Evolutionary conservation across 2,888 invertebrate species (phyloP), one percentile per base, ranked within the genome.

Genomic region (Malacosoma neustria): DNA sequence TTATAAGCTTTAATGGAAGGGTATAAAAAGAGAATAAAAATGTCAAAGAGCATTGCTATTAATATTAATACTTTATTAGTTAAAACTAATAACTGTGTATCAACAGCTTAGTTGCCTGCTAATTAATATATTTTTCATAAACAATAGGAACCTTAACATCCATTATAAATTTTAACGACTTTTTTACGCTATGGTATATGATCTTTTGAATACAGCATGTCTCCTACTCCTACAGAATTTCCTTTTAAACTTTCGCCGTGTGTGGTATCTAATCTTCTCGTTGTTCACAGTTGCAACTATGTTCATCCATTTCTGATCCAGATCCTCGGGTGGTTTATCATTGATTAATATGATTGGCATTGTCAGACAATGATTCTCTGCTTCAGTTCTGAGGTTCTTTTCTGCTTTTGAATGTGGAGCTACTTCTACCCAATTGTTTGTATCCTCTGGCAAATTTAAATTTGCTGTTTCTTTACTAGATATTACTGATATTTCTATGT

Each of bases 341-440:
- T 85, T 85, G 3, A 82, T 69, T 46, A 85, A 45, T 13, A 85
- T 84, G 14, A 84, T 75, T 1, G 84, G 85, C 41, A 77, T 69
- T 5, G 62, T 50, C 1, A 65, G 55, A 13, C 43, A 48, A 35
- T 55, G 46, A 32, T 54, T 54, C 29, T 59, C 61, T 2, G 58
- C 54, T 15, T 66, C 64, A 13, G 45, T 41, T 37, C 39, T 49
- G 3, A 41, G 38, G 30, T 56, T 58, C 3, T 53, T 55, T 15
- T 66, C 64, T 29, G 59, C 57, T 56, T 70, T 79, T 29, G 55
- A 33, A 11, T 60, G 50, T 0, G 57, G 54, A 4, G 65, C 46
- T 44, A 65, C 58, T 36, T 70, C 70, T 1, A 61, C 43, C 64
- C 68, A 68, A 15, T 58, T 56, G 4, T 42, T 13, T 1, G 51